A percentile compares a stretch with the other conserved stretches of the same genome.
phyloP scores from a whole-genome alignment of 2,113 vertebrate species.

The Setophaga kirtlandii region DNA sequence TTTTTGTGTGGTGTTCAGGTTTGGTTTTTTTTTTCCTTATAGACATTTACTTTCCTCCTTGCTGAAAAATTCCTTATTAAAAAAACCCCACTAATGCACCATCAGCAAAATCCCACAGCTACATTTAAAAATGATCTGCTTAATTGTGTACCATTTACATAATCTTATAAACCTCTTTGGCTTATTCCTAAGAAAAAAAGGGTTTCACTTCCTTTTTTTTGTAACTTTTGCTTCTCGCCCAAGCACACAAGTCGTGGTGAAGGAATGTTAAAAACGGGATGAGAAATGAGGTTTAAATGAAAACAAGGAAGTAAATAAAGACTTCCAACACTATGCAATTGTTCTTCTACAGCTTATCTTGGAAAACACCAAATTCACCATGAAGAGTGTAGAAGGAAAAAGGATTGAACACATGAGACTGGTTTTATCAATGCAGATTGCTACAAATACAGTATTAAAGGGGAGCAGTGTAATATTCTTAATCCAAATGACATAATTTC shows the following conservation, averaged over 20 bases:
- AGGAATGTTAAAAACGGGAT: neutral
- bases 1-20: neutral
- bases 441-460: neutral
- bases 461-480: neutral
- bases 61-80: neutral
- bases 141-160: neutral
- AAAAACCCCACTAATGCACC: neutral
- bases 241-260: neutral
- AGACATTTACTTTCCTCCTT: neutral
- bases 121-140: neutral
- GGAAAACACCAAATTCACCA: neutral
- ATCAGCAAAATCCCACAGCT: neutral
- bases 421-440: neutral
- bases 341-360: neutral
- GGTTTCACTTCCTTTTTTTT: neutral
- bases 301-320: neutral
- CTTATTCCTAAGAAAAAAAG: neutral
- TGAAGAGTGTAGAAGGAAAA: neutral
- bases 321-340: neutral
- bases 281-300: neutral
- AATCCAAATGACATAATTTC: neutral
- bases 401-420: neutral
- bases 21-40: neutral
- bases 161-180: neutral
- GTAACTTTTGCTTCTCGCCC: neutral